Percentiles rank a stretch among this genome's conserved stretches.
Evolutionary conservation across 2,113 vertebrate species (phyloP).

Genomic region (Melierax canorus): DNA sequence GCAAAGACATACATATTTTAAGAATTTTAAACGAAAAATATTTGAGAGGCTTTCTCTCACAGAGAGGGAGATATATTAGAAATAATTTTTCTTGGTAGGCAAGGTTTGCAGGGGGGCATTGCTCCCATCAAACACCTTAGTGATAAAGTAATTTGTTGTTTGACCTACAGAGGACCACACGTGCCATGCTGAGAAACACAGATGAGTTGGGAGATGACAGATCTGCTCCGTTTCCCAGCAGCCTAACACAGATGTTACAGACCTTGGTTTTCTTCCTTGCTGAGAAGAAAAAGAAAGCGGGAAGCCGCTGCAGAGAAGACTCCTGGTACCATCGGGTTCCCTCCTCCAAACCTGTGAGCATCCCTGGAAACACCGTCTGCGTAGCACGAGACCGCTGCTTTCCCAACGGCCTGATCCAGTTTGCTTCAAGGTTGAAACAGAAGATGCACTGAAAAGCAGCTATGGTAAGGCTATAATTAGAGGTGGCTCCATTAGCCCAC

Average conservation of each 20-base stretch:
- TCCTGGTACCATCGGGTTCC: neutral
- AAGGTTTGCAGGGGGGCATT: neutral
- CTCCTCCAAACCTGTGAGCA: neutral
- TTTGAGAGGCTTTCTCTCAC: neutral
- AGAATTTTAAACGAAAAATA: neutral
- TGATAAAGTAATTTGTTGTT: neutral
- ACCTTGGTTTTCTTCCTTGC: neutral
- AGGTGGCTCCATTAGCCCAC: neutral
- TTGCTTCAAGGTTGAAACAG: neutral
- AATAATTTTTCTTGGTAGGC: neutral
- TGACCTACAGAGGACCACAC: neutral
- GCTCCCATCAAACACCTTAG: neutral
- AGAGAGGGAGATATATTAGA: neutral
- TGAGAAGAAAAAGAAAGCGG: neutral
- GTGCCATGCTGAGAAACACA: neutral
- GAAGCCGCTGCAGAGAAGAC: neutral
- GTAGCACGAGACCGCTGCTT: neutral
- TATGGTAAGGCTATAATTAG: no score
- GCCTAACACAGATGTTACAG: neutral
- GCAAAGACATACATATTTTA: neutral
- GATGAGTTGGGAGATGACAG: neutral
- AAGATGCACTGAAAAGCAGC: neutral
- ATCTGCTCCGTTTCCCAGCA: neutral
- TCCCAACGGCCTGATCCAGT: accelerated
- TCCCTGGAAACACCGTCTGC: neutral